Conservation (phyloP, 1,140 invertebrate species). For the Marisa cornuarietis region DNA sequence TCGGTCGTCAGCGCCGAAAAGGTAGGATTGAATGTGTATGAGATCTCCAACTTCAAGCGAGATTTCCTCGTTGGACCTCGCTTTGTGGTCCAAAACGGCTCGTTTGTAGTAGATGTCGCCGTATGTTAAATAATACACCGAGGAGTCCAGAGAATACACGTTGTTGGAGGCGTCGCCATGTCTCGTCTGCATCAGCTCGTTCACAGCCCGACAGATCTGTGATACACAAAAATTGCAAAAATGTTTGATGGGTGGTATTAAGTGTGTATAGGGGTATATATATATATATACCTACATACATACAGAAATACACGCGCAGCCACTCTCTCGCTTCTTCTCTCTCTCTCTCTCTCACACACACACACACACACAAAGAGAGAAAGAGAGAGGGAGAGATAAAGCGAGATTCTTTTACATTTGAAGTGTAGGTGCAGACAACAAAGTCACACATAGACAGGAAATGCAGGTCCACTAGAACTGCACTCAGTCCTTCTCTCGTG, state of each 20-base stretch:
- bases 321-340: too few species aligned
- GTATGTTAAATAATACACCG: slow-evolving; percentile 93
- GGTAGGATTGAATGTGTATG: slow-evolving; percentile 74
- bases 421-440: slow-evolving; percentile 96
- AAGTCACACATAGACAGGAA: slow-evolving; percentile 87
- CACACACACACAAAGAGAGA: too few species aligned
- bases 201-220: slow-evolving; percentile 92
- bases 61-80: slow-evolving; percentile 72
- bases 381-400: too few species aligned
- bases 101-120: slow-evolving; percentile 87
- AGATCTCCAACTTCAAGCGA: slow-evolving; percentile 81
- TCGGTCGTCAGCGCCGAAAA: slow-evolving; percentile 74
- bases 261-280: too few species aligned
- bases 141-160: too few species aligned
- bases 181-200: slow-evolving; percentile 94
- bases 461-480: slow-evolving; percentile 91
- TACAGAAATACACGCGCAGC: too few species aligned
- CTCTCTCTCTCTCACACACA: too few species aligned
- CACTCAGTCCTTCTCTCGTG: slow-evolving; percentile 85
- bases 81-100: slow-evolving; percentile 72
- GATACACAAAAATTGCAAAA: too few species aligned
- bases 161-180: slow-evolving; percentile 83
- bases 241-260: too few species aligned
- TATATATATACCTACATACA: too few species aligned
- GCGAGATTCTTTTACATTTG: slow-evolving; percentile 81